Base-by-base conservation (phyloP, 2,797 vertebrate species). In the Lithobates sylvaticus region DNA sequence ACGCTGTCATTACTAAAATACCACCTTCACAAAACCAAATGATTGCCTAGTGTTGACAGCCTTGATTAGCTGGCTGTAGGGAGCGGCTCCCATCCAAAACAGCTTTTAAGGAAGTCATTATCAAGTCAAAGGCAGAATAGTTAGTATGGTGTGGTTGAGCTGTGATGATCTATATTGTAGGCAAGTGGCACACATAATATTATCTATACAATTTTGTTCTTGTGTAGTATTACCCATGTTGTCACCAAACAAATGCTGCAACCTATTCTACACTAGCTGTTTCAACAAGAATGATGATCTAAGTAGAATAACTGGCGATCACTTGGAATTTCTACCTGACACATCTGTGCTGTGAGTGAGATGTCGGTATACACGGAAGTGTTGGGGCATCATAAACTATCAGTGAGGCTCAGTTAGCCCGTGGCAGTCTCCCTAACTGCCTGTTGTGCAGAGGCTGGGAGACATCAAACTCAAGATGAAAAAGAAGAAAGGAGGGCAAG, bases 391-490 rank as follows among this genome's bases (percentile, higher is more conserved):
- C 21, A n/a, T 50, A 27, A 68, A 58, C 26, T 29, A 65, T 21
- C 23, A 26, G 21, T 32, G 36, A 47, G 10, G 34, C 36, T 27
- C 34, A 44, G 6, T n/a, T 18, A 67, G n/a, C 70, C 76, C 32
- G 26, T 27, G 78, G 76, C 50, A 27, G 15, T 74, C 26, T 78
- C 26, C 34, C 18, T 18, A 34, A 26, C 71, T 84, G 27, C 50
- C 54, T 42, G 6, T 7, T n/a, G n/a, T 36, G 39, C 44, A 50
- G 50, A 67, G 77, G 64, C 26, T 75, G 42, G 10, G 18, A 54
- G 16, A 68, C 39, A 54, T 85, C 13, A 47, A 85, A 47, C 54
- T 84, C 54, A 71, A 68, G 58, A 80, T 85, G 70, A 79, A 75
- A 81, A 27, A 65, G 39, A 58, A 73, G 18, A 61, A 18, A 54